These are phyloP conservation scores for Mirza zaza DNA, from an alignment of 2,113 vertebrate species.

Conservation along the genomic window DNA sequence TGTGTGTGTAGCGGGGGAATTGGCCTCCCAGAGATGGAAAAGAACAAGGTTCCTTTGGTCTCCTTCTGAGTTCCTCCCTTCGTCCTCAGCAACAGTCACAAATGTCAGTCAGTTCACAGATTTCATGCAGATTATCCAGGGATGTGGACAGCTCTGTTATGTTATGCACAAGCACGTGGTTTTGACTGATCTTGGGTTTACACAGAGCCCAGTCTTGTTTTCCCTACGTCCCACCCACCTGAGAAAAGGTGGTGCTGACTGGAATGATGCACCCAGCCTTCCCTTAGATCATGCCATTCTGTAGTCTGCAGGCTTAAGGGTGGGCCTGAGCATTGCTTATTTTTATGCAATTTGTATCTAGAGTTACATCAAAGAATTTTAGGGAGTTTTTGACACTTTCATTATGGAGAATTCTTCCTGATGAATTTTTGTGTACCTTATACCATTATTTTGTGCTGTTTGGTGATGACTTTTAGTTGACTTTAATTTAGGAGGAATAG, in stretches of 20 bases:
- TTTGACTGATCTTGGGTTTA: background rate
- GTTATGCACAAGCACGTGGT: background rate
- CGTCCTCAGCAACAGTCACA: background rate
- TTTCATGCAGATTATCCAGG: background rate
- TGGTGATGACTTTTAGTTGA: constrained; percentile 8
- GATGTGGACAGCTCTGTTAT: background rate
- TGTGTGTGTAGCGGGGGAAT: too few species aligned
- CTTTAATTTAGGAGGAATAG: background rate
- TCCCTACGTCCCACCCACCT: background rate
- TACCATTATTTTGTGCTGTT: background rate
- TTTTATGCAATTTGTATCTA: background rate
- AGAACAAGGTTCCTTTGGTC: background rate
- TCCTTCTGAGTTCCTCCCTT: background rate
- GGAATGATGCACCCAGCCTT: too few species aligned
- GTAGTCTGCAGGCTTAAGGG: too few species aligned
- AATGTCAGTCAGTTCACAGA: background rate
- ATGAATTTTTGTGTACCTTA: background rate
- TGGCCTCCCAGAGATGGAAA: background rate
- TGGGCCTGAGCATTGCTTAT: background rate
- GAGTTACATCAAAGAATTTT: background rate
- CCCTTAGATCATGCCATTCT: fast-evolving
- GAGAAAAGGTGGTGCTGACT: background rate
- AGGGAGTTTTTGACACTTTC: background rate
- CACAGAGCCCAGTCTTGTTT: background rate
- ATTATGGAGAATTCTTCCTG: background rate